Evolutionary conservation across 2,113 vertebrate genomes (phyloP).

Genomic region (Rhinoderma darwinii): DNA sequence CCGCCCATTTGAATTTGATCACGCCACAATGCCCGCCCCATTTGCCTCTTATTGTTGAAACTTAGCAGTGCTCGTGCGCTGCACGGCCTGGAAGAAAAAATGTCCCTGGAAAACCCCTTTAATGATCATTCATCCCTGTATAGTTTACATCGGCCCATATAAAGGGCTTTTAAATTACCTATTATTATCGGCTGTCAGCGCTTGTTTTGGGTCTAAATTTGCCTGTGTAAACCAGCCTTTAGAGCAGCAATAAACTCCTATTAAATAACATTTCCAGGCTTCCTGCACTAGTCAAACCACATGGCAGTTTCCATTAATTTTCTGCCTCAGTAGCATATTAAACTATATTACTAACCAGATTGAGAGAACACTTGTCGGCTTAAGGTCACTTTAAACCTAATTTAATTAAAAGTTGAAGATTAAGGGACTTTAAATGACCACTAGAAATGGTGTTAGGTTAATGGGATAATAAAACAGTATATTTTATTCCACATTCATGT

Average conservation of each 20-base stretch:
- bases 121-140: no score
- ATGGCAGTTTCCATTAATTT: slow-evolving; percentile 67
- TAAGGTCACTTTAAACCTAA: slow-evolving; percentile 61
- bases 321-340: slow-evolving; percentile 67
- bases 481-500: neutral
- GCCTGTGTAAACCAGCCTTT: no score
- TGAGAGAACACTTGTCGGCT: slow-evolving; percentile 59
- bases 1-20: no score
- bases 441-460: slow-evolving; percentile 8
- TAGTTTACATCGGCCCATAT: no score
- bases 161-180: no score
- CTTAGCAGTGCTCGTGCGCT: no score
- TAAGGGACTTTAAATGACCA: slow-evolving; percentile 21
- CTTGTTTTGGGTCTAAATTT: no score
- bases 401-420: slow-evolving; percentile 61
- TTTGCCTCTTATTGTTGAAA: no score
- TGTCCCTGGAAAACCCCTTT: no score
- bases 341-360: slow-evolving; percentile 60
- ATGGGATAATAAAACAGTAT: slow-evolving; percentile 44
- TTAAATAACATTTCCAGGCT: neutral
- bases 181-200: no score
- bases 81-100: no score
- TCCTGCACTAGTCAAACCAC: slow-evolving; percentile 52
- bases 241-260: neutral
- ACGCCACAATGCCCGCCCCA: no score